phyloP scores from a whole-genome alignment of 2,888 invertebrate genomes.

The Drosophila meridionalis region DNA sequence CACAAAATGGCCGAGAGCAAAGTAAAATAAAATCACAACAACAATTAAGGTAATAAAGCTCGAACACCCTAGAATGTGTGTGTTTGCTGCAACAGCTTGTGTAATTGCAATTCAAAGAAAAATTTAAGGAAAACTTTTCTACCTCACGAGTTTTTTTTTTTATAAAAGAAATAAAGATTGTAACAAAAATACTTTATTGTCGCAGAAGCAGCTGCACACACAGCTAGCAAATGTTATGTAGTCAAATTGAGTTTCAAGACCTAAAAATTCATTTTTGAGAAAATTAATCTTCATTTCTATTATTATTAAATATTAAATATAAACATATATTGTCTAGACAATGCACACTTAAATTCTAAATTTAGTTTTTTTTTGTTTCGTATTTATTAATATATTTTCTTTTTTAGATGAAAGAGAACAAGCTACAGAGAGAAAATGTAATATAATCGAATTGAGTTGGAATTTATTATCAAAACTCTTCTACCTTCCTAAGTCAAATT shows the following conservation, averaged over 20 bases:
- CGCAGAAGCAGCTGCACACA: not conserved
- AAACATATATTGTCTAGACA: too few relatives aligned
- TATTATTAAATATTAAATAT: too few relatives aligned
- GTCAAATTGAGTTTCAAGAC: too few relatives aligned
- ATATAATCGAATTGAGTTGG: not conserved
- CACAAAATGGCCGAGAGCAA: constrained; percentile 63
- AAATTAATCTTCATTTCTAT: too few relatives aligned
- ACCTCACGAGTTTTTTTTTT: not conserved
- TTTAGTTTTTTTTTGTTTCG: too few relatives aligned
- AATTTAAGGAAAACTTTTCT: not conserved
- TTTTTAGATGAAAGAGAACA: not conserved
- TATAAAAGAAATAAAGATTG: not conserved
- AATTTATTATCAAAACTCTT: not conserved
- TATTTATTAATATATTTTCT: not conserved
- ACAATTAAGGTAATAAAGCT: not conserved
- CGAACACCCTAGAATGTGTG: constrained; percentile 10
- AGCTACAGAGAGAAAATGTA: not conserved
- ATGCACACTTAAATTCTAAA: too few relatives aligned
- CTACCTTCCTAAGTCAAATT: too few relatives aligned
- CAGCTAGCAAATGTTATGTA: too few relatives aligned
- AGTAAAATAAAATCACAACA: not conserved
- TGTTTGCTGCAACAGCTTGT: too few relatives aligned
- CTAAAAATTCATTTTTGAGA: too few relatives aligned
- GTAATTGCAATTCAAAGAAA: not conserved
- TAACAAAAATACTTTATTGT: not conserved